A percentile compares a stretch with the other conserved stretches of the same genome.
Conservation (phyloP, 2,888 invertebrate species). For the Drosophila formosana region DNA sequence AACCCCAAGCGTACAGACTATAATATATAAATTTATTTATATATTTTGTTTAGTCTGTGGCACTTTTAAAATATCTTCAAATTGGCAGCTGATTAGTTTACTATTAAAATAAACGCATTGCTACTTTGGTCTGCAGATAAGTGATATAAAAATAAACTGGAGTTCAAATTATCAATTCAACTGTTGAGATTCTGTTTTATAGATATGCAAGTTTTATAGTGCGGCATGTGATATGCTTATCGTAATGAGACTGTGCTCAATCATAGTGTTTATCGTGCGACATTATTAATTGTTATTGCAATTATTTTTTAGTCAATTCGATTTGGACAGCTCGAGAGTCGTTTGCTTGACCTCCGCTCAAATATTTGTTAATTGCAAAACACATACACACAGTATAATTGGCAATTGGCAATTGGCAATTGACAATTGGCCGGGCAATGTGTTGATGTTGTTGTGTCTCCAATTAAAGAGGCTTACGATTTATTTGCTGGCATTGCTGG, state of each 20-base stretch:
- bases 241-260: conserved; percentile 8
- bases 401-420: background rate
- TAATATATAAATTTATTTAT: background rate
- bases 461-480: conserved; percentile 39
- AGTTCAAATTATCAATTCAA: background rate
- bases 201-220: conserved; percentile 1
- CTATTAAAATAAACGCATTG: conserved; percentile 4
- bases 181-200: background rate
- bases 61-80: background rate
- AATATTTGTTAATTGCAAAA: conserved; percentile 18
- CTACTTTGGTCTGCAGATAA: conserved; percentile 26
- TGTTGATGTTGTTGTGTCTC: conserved; percentile 1
- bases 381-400: background rate
- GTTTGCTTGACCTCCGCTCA: background rate
- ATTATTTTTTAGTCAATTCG: conserved; percentile 1
- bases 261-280: background rate
- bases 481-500: conserved; percentile 10
- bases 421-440: conserved; percentile 2
- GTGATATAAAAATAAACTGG: background rate
- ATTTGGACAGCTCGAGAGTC: background rate
- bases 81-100: conserved; percentile 5
- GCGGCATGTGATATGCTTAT: conserved; percentile 16
- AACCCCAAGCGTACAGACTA: too few species aligned
- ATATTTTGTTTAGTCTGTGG: background rate
- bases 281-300: conserved; percentile 9